A percentile compares a stretch with the other conserved stretches of the same genome.
phyloP scores from a whole-genome alignment of 2,113 vertebrate species.

The Prionailurus bengalensis region DNA sequence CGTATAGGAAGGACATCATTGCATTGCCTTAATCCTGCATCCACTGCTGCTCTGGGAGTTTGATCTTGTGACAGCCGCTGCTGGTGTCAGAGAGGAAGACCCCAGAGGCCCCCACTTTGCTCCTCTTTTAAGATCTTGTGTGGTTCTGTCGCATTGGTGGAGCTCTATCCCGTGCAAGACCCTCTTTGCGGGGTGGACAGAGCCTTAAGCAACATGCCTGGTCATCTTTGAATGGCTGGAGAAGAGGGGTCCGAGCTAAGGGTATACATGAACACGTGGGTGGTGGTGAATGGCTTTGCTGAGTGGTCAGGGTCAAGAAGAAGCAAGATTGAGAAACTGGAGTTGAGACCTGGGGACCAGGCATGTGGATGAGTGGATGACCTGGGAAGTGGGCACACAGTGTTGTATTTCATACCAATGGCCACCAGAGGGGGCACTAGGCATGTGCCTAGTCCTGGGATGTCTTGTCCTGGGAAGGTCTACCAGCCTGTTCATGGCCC shows the following conservation, averaged over 20 bases:
- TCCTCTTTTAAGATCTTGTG: not conserved
- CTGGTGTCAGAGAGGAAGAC: too few relatives aligned
- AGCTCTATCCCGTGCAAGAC: not conserved
- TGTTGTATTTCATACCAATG: not conserved
- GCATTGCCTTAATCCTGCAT: too few relatives aligned
- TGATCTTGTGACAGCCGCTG: not conserved
- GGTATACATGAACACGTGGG: accelerated
- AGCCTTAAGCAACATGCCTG: not conserved
- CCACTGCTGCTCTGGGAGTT: not conserved
- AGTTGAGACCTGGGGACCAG: not conserved
- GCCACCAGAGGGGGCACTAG: not conserved
- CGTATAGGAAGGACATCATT: too few relatives aligned
- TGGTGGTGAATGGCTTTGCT: not conserved
- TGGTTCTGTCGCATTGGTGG: not conserved
- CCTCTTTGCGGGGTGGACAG: not conserved
- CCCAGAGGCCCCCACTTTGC: not conserved
- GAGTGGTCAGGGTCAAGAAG: not conserved
- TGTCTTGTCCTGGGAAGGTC: not conserved
- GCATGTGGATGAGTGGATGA: not conserved
- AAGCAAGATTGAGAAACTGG: not conserved
- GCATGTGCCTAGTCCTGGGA: not conserved
- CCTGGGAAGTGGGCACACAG: not conserved
- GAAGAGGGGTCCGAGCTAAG: not conserved
- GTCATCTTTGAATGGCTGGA: not conserved
- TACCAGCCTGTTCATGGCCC: not conserved